These are phyloP conservation scores for Epistrophe eligans DNA, from an alignment of 2,888 invertebrate species.

Conservation along the genomic window DNA sequence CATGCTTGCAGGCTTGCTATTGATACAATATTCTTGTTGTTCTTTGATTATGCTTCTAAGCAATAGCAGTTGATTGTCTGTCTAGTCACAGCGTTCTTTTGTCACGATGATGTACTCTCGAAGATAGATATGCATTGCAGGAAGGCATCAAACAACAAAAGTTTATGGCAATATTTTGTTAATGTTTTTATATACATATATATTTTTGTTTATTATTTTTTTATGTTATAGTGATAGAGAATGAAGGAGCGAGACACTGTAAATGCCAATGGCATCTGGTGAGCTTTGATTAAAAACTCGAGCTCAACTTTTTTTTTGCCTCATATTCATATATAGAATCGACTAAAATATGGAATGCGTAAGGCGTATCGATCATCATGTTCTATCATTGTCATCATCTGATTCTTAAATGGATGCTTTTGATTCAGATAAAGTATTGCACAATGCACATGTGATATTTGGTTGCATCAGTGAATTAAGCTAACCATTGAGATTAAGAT, in stretches of 20 bases:
- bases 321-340: neutral
- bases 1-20: constrained; percentile 18
- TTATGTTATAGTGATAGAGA: constrained; percentile 2
- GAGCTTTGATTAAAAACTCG: constrained; percentile 34
- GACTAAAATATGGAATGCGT: constrained; percentile 36
- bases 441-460: neutral
- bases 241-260: constrained; percentile 10
- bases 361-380: constrained; percentile 51
- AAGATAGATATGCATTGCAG: constrained; percentile 3
- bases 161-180: constrained; percentile 32
- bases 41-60: constrained; percentile 21
- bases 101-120: constrained; percentile 40
- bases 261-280: constrained; percentile 46
- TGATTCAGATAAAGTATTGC: neutral
- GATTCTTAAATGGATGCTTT: constrained; percentile 1
- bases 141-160: constrained; percentile 30
- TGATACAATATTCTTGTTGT: constrained; percentile 17
- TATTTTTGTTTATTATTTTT: neutral
- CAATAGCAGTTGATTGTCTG: constrained; percentile 21
- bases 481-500: neutral
- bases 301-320: constrained; percentile 4
- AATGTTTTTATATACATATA: constrained; percentile 6
- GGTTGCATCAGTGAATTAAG: neutral
- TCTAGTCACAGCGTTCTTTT: constrained; percentile 31
- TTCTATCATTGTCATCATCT: constrained; percentile 49